Evolutionary conservation across 2,888 invertebrate species (phyloP).

Genomic region (Nemotelus pantherinus): DNA sequence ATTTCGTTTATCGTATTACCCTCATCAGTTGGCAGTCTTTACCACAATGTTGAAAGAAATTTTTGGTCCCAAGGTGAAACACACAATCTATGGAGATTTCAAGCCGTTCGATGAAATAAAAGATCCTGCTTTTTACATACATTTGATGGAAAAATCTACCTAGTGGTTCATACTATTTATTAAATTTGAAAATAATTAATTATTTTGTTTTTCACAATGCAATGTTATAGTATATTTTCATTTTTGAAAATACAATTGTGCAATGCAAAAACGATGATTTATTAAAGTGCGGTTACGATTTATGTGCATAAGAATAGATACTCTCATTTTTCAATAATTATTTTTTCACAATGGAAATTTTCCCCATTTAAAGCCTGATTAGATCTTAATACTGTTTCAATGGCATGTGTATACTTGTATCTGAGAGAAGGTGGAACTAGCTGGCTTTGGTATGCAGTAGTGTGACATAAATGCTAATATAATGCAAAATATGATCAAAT

Average conservation of each 20-base stretch:
- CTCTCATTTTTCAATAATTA: no score
- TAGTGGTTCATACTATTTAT: background rate
- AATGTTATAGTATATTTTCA: background rate
- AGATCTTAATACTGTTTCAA: no score
- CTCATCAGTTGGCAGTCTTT: conserved; percentile 80
- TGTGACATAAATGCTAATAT: no score
- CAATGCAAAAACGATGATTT: no score
- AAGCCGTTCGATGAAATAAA: conserved; percentile 72
- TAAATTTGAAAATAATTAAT: background rate
- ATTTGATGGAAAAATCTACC: conserved; percentile 75
- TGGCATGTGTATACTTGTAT: no score
- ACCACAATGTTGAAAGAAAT: conserved; percentile 75
- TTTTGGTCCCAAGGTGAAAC: conserved; percentile 73
- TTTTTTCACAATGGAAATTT: no score
- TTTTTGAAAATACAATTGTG: background rate
- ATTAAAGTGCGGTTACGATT: no score
- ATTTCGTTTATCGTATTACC: conserved; percentile 89
- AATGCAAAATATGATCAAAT: no score
- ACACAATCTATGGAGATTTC: conserved; percentile 85
- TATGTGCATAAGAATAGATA: no score
- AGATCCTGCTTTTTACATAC: conserved; percentile 85
- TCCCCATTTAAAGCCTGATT: no score
- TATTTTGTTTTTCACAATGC: background rate
- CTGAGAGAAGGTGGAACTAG: no score
- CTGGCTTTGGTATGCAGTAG: no score